Conservation (phyloP, 2,888 invertebrate species). For the Rhagonycha fulva region DNA sequence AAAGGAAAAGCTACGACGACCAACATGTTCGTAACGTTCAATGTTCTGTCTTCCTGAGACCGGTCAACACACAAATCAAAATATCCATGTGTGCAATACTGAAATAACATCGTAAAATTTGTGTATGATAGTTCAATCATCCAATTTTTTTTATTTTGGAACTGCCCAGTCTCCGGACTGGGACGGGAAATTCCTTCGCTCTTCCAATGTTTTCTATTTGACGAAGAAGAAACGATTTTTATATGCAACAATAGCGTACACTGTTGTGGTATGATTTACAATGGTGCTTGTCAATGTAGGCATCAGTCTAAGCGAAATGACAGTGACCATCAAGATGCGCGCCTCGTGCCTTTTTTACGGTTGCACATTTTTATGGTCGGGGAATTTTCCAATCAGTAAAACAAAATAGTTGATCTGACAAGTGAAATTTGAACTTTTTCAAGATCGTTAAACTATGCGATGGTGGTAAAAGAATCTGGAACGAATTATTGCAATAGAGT, state of each 20-base stretch:
- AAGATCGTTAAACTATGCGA: background rate
- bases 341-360: conserved; percentile 36
- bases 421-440: background rate
- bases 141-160: background rate
- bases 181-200: background rate
- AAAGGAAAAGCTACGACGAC: conserved; percentile 24
- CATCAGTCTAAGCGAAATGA: conserved; percentile 33
- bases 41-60: conserved; percentile 13
- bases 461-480: background rate
- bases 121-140: background rate
- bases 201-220: too few species aligned
- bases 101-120: background rate
- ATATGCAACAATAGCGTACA: conserved; percentile 30
- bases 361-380: conserved; percentile 25
- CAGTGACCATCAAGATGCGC: conserved; percentile 34
- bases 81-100: background rate
- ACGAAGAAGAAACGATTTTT: background rate
- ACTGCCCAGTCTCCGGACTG: background rate
- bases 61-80: conserved; percentile 3
- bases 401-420: conserved; percentile 4
- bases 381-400: conserved; percentile 27
- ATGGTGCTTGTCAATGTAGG: conserved; percentile 36
- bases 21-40: conserved; percentile 21
- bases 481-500: conserved; percentile 12
- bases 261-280: conserved; percentile 35